phyloP scores from a whole-genome alignment of 2,113 vertebrate species.

The Ailuropoda melanoleuca region DNA sequence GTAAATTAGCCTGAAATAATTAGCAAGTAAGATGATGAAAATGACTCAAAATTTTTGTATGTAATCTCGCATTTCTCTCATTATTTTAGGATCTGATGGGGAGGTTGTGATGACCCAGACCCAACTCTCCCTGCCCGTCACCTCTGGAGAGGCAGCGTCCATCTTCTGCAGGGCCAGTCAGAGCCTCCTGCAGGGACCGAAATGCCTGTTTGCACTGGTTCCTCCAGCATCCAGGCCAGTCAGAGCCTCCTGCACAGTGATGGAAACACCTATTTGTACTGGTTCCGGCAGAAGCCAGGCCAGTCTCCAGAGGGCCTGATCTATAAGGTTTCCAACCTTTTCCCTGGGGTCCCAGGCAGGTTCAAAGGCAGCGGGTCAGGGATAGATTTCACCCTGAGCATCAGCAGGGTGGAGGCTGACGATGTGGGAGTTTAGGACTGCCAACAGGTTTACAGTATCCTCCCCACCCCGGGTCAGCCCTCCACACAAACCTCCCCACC shows the following conservation, averaged over 20 bases:
- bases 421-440: background rate
- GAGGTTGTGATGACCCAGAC: background rate
- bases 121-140: background rate
- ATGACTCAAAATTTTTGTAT: background rate
- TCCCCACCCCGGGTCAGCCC: background rate
- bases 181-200: background rate
- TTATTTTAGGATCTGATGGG: background rate
- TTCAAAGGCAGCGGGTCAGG: background rate
- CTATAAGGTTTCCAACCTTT: rapidly evolving
- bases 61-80: background rate
- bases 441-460: rapidly evolving
- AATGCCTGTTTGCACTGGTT: rapidly evolving
- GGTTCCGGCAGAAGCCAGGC: background rate
- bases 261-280: background rate
- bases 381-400: background rate
- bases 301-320: background rate
- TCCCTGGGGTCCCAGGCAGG: background rate
- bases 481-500: constrained; percentile 75
- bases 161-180: background rate
- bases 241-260: background rate
- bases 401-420: background rate
- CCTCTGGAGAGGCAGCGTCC: background rate
- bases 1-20: background rate
- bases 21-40: background rate
- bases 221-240: background rate